Evolutionary conservation across 2,888 invertebrate genomes (phyloP).

Genomic region (Andrena haemorrhoa): DNA sequence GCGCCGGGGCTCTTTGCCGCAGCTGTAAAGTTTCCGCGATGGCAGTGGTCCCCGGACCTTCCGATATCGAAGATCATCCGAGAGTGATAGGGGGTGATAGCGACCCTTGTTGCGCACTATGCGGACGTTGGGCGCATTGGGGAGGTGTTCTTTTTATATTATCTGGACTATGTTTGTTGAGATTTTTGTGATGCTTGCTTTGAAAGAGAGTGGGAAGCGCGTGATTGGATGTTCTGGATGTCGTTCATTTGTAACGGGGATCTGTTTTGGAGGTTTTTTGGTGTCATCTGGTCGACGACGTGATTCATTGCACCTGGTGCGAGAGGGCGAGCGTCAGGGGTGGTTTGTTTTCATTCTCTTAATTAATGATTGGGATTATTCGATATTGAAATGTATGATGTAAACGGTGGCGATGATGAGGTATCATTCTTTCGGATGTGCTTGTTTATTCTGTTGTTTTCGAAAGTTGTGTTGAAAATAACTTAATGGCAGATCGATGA

Average conservation of each 20-base stretch:
- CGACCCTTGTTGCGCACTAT: not conserved
- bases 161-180: not conserved
- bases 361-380: not conserved
- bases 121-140: no score
- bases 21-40: conserved; percentile 17
- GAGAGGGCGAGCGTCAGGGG: not conserved
- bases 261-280: not conserved
- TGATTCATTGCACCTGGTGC: not conserved
- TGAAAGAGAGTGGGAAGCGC: not conserved
- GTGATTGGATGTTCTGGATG: not conserved
- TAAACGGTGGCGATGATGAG: not conserved
- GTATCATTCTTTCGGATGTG: not conserved
- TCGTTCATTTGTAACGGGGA: not conserved
- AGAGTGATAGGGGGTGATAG: not conserved
- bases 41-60: not conserved
- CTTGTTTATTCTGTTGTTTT: not conserved
- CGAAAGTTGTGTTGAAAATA: no score
- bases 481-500: no score
- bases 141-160: not conserved
- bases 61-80: not conserved
- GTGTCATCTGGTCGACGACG: not conserved
- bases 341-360: not conserved
- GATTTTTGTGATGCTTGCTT: not conserved
- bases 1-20: conserved; percentile 6
- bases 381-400: conserved; percentile 1